These are phyloP conservation scores for Acyrthosiphon pisum DNA, from an alignment of 1,140 invertebrate genomes.

Conservation along the genomic window DNA sequence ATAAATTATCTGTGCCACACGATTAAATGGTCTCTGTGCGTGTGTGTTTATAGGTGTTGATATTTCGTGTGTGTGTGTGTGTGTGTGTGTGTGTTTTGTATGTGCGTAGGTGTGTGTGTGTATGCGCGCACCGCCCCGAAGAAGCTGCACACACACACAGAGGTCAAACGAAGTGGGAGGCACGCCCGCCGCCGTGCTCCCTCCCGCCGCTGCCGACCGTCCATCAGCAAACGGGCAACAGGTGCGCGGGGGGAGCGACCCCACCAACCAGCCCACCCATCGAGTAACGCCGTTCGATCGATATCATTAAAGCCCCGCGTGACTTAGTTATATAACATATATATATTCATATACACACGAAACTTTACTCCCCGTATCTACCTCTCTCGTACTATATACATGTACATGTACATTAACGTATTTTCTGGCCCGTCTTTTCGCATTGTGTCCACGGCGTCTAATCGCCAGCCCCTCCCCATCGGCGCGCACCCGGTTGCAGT, in stretches of 20 bases:
- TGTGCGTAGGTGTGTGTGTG: background rate
- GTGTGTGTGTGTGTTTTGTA: background rate
- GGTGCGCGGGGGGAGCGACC: constrained; percentile 37
- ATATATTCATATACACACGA: background rate
- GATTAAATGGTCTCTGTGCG: background rate
- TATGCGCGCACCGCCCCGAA: background rate
- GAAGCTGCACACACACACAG: constrained; percentile 44
- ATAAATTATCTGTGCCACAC: background rate
- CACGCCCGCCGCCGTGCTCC: background rate
- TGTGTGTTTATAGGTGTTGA: background rate
- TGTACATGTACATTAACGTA: background rate
- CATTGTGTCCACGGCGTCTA: background rate
- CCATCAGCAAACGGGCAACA: background rate
- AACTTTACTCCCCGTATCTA: background rate
- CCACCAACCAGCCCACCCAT: background rate
- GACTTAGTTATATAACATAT: constrained; percentile 16
- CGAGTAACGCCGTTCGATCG: background rate
- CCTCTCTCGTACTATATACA: background rate
- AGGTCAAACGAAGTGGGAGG: constrained; percentile 45
- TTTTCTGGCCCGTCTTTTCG: background rate
- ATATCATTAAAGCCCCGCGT: constrained; percentile 22
- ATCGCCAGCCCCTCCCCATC: background rate
- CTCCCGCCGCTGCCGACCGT: background rate
- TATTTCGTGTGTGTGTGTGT: background rate
- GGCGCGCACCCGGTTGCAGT: no score